phyloP scores from a whole-genome alignment of 2,113 vertebrate species.

The Neofelis nebulosa region DNA sequence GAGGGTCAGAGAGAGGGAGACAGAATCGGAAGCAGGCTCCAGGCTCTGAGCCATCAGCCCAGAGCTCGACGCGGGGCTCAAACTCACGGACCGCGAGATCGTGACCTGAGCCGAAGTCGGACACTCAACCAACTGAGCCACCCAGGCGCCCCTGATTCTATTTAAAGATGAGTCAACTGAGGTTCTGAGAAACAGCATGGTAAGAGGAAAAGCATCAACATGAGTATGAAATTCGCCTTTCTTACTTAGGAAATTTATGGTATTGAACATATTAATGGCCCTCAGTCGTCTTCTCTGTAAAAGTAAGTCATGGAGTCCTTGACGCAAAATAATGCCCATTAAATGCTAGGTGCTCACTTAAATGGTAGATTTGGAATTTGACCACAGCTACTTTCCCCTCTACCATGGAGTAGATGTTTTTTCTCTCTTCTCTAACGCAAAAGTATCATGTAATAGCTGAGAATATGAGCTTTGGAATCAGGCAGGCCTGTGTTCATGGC shows the following conservation, averaged over 20 bases:
- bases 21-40: no score
- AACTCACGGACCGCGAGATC: no score
- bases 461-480: neutral
- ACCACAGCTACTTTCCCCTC: neutral
- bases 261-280: neutral
- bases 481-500: neutral
- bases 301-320: neutral
- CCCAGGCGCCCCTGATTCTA: neutral
- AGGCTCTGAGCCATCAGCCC: no score
- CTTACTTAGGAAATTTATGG: neutral
- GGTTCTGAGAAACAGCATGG: neutral
- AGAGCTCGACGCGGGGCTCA: no score
- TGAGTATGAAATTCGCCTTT: neutral
- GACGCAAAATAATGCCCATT: neutral
- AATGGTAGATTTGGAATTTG: neutral
- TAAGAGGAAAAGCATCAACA: neutral
- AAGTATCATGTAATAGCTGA: neutral
- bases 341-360: neutral
- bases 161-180: neutral
- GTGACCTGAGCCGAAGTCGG: no score
- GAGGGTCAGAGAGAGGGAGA: no score
- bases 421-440: neutral
- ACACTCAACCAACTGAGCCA: no score
- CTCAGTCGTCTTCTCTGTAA: neutral
- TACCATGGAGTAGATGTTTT: neutral